phyloP scores from a whole-genome alignment of 2,888 invertebrate genomes.

The Oasisia sp. region DNA sequence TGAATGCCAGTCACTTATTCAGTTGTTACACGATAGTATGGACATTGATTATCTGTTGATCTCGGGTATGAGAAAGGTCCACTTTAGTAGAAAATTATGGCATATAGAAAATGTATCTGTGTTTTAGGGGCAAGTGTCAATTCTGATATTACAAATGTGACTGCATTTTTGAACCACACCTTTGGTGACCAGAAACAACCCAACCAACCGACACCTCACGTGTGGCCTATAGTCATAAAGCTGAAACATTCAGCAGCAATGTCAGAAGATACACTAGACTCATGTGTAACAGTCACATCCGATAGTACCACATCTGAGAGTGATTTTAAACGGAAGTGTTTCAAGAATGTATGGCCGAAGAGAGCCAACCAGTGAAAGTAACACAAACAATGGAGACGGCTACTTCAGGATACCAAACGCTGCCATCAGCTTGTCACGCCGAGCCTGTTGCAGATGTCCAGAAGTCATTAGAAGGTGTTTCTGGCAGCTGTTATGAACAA shows the following conservation, averaged over 20 bases:
- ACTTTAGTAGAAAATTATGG: no score
- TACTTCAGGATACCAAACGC: neutral
- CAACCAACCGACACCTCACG: neutral
- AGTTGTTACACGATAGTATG: no score
- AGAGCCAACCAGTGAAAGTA: neutral
- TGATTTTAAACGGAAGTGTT: neutral
- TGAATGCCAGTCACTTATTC: no score
- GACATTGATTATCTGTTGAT: no score
- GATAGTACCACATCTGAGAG: neutral
- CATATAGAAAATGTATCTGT: neutral
- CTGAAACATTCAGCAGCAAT: neutral
- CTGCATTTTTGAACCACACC: neutral
- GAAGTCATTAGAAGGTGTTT: neutral
- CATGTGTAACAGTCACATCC: neutral
- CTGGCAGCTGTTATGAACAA: neutral
- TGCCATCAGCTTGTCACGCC: neutral
- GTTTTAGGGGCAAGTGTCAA: neutral
- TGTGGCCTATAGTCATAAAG: neutral
- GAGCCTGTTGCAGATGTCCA: neutral
- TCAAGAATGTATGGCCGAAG: neutral
- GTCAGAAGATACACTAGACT: neutral
- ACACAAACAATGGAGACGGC: neutral
- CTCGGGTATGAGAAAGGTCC: no score
- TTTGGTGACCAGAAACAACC: neutral
- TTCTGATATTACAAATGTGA: neutral